Percentiles rank a stretch among this genome's conserved stretches.
These are phyloP conservation scores for Colletes collaris DNA, from an alignment of 2,888 invertebrate species.

Conservation along the genomic window DNA sequence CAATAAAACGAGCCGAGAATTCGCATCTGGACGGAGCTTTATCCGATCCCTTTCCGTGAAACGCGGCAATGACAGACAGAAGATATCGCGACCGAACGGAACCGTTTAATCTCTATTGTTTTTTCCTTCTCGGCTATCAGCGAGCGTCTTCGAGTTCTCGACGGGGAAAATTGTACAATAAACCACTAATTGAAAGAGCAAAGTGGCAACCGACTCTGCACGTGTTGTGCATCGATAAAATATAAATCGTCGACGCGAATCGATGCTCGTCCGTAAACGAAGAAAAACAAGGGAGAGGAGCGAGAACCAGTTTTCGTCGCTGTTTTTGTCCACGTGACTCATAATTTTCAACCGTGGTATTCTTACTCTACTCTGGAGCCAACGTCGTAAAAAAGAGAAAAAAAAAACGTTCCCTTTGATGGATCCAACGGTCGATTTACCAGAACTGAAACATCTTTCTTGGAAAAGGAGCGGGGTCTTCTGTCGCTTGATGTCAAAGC, in stretches of 20 bases:
- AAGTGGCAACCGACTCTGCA: constrained; percentile 11
- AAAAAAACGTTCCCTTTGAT: too few species aligned
- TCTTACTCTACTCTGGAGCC: too few species aligned
- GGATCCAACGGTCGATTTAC: too few species aligned
- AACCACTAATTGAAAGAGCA: constrained; percentile 30
- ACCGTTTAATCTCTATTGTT: constrained; percentile 6
- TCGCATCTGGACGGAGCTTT: not conserved
- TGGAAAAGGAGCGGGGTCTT: too few species aligned
- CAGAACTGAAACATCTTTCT: too few species aligned
- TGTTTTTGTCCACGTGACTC: not conserved
- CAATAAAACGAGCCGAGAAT: not conserved
- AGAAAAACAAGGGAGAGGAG: not conserved
- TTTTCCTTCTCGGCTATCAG: not conserved
- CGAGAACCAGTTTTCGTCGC: constrained; percentile 3
- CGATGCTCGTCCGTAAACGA: not conserved
- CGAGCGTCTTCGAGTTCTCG: not conserved
- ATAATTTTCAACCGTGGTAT: not conserved
- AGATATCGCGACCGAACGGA: constrained; percentile 5
- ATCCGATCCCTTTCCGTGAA: not conserved
- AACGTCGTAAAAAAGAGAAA: too few species aligned
- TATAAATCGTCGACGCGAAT: not conserved
- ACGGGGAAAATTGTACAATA: not conserved
- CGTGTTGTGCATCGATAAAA: not conserved
- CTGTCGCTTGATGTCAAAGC: too few species aligned
- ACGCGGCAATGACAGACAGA: not conserved